Percentiles rank a stretch among this genome's conserved stretches.
These are phyloP conservation scores for Saccopteryx leptura DNA, from an alignment of 2,113 vertebrate species.

Conservation along the genomic window DNA sequence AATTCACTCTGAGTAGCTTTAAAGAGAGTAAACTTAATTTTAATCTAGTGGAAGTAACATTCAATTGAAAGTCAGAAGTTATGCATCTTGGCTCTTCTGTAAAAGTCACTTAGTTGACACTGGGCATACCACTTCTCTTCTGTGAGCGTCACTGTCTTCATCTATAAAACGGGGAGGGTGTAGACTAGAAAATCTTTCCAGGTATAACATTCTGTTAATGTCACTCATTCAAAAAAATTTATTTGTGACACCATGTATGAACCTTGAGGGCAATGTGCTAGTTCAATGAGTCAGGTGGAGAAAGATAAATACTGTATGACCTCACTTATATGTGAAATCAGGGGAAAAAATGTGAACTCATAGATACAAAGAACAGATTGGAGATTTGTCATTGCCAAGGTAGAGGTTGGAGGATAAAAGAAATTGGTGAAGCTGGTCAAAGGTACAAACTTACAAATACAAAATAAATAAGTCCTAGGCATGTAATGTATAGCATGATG, in stretches of 20 bases:
- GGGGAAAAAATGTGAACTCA: not conserved
- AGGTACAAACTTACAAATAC: not conserved
- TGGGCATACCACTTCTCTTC: not conserved
- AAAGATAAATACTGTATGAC: not conserved
- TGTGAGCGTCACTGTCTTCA: constrained; percentile 10
- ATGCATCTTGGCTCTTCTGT: not conserved
- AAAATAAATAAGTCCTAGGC: not conserved
- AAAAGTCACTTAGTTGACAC: not conserved
- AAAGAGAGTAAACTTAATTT: constrained; percentile 14
- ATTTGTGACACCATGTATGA: not conserved
- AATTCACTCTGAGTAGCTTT: constrained; percentile 40
- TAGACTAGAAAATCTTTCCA: not conserved
- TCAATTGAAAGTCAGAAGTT: constrained; percentile 11
- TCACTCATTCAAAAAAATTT: constrained; percentile 42
- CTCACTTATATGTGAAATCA: not conserved
- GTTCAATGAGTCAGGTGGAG: not conserved
- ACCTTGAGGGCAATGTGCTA: not conserved
- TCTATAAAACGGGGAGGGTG: constrained; percentile 32
- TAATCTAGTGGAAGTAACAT: not conserved
- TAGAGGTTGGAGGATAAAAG: not conserved
- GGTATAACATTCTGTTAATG: not conserved
- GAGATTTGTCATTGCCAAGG: not conserved
- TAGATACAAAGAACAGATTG: not conserved
- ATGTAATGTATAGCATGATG: not conserved
- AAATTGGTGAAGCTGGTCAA: not conserved